Conservation (phyloP, 2,113 vertebrate genomes). For the Aspiorhynchus laticeps region DNA sequence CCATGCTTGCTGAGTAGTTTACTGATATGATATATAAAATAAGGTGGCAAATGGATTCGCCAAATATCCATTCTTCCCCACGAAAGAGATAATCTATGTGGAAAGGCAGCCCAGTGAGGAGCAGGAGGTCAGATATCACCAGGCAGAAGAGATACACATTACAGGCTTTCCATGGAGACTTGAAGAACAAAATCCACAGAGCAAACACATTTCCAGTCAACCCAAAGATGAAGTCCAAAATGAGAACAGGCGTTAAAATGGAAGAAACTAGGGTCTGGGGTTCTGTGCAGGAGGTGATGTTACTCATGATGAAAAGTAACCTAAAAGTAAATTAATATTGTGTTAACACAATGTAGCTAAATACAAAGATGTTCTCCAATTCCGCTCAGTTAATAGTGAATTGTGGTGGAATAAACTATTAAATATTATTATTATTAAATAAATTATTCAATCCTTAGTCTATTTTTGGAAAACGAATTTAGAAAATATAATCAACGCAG, state of each 20-base stretch:
- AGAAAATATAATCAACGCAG: neutral
- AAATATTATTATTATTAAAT: no score
- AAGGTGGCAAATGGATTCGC: conserved; percentile 32
- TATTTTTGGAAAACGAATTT: neutral
- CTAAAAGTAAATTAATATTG: neutral
- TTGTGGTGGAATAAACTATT: neutral
- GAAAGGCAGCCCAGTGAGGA: conserved; percentile 73
- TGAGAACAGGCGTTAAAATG: conserved; percentile 69
- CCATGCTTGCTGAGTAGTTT: conserved; percentile 75
- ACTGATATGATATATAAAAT: conserved; percentile 65
- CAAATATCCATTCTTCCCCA: conserved; percentile 82
- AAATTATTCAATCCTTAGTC: neutral
- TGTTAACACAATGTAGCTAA: neutral
- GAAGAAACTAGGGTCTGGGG: conserved; percentile 55
- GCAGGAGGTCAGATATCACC: conserved; percentile 74
- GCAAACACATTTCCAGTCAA: conserved; percentile 71
- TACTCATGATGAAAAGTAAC: conserved; percentile 47
- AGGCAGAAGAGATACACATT: conserved; percentile 75
- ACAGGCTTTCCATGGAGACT: conserved; percentile 71
- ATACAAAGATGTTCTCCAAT: neutral
- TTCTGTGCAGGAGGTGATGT: conserved; percentile 44
- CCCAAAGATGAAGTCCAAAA: conserved; percentile 71
- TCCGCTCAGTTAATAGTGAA: neutral
- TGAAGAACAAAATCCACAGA: conserved; percentile 76
- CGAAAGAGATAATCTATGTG: conserved; percentile 69